Conservation (phyloP, 1,140 invertebrate species). For the Cyrtorhinus lividipennis region DNA sequence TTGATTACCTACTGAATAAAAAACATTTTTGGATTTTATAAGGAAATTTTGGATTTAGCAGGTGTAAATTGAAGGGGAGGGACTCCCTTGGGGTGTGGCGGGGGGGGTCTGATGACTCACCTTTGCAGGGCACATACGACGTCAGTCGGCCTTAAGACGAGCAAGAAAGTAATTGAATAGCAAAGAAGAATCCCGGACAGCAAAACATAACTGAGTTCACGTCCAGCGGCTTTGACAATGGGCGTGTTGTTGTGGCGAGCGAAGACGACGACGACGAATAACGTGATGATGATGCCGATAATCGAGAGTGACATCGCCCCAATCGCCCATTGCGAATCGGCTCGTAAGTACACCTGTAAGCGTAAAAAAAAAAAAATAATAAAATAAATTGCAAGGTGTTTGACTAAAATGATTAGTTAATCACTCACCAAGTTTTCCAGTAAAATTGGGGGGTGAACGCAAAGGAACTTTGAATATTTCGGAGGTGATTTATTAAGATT, state of each 20-base stretch:
- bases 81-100: too few relatives aligned
- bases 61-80: too few relatives aligned
- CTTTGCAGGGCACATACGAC: constrained; percentile 60
- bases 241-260: constrained; percentile 65
- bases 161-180: constrained; percentile 71
- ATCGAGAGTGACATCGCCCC: constrained; percentile 70
- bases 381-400: neutral
- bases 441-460: too few relatives aligned
- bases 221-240: constrained; percentile 74
- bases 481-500: too few relatives aligned
- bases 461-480: too few relatives aligned
- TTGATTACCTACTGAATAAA: too few relatives aligned
- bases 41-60: too few relatives aligned
- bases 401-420: too few relatives aligned
- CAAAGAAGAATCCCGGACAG: constrained; percentile 74
- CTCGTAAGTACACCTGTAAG: constrained; percentile 48
- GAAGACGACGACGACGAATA: constrained; percentile 51
- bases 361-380: neutral
- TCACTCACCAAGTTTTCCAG: too few relatives aligned
- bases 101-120: too few relatives aligned
- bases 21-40: too few relatives aligned
- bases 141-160: constrained; percentile 61
- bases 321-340: constrained; percentile 72
- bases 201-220: constrained; percentile 77
- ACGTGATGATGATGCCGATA: constrained; percentile 58